phyloP scores from a whole-genome alignment of 2,888 invertebrate species.

The Diadegma fenestrale region DNA sequence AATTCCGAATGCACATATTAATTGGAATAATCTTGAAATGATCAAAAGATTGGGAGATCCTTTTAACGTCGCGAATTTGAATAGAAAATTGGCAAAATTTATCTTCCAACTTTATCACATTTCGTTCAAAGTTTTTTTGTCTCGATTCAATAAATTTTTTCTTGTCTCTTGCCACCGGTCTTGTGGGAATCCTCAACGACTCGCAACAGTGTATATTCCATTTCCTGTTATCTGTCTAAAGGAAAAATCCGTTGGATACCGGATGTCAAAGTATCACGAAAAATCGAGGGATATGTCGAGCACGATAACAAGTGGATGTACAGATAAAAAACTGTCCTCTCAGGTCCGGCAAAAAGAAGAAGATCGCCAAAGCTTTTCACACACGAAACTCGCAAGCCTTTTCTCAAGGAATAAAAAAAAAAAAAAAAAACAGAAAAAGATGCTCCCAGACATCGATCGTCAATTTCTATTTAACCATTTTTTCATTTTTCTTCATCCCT shows the following conservation, averaged over 20 bases:
- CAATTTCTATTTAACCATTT: neutral
- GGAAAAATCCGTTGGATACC: slow-evolving; percentile 43
- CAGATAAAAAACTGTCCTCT: slow-evolving; percentile 7
- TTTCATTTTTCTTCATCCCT: neutral
- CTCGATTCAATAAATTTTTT: slow-evolving; percentile 34
- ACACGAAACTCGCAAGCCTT: slow-evolving; percentile 55
- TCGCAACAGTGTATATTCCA: slow-evolving; percentile 1
- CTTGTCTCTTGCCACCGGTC: slow-evolving; percentile 17
- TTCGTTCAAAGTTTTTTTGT: neutral
- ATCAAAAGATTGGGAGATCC: neutral
- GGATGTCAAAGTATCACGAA: slow-evolving; percentile 48
- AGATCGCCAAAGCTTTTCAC: slow-evolving; percentile 21
- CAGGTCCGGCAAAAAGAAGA: slow-evolving; percentile 6
- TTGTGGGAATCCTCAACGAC: neutral
- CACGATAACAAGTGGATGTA: slow-evolving; percentile 4
- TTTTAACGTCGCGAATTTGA: neutral
- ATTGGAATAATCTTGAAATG: neutral
- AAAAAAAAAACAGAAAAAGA: neutral
- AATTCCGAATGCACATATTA: neutral
- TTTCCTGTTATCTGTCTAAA: slow-evolving; percentile 11
- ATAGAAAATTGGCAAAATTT: neutral
- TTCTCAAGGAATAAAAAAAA: neutral
- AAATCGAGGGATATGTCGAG: slow-evolving; percentile 33
- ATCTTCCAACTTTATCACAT: neutral
- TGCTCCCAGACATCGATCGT: neutral